Evolutionary conservation across 2,888 invertebrate genomes (phyloP), one percentile per base, ranked within the genome.

Genomic region (Stenolophus ochropezus): DNA sequence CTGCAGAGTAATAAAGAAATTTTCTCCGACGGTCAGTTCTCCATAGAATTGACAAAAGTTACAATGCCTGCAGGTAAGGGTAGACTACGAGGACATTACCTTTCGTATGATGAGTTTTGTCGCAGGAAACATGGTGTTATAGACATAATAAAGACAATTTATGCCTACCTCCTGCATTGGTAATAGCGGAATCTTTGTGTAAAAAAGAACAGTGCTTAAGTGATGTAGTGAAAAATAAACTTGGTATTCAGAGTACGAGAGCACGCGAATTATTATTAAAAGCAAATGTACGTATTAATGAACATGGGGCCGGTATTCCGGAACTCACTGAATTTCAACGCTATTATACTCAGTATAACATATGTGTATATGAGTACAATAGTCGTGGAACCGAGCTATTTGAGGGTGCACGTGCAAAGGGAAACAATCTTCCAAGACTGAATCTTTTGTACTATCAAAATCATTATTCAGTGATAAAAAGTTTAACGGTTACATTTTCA

Each of bases 101-200:
- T 42, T 75, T 4, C n/a, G 4, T 84, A 82, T 79, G 11, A 5
- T 0, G 83, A 84, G 25, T 82, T 83, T 18, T 83, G 83, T 58
- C 11, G 16, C 5, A 49, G n/a, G 1, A 27, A 80, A 2, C 6
- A n/a, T 1, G 82, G 83, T n/a, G n/a, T n/a, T n/a, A n/a, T n/a
- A n/a, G n/a, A n/a, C n/a, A n/a, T n/a, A n/a, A n/a, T n/a, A n/a
- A n/a, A 82, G 85, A 84, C 51, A 82, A 82, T n/a, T 16, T 83
- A 47, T 83, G 83, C 25, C 27, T 83, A 53, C 83, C 82, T 16
- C 58, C 82, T 53, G 83, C 83, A 20, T 53, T 84, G 8, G 82
- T 83, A 0, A 76, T 83, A 2, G 82, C 82, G 0, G 82, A 25
- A 8, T 82, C 84, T 0, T 5, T 61, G 11, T 77, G 33, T 2